A percentile compares a stretch with the other conserved stretches of the same genome.
These are phyloP conservation scores for Eupeodes latifasciatus DNA, from an alignment of 2,888 invertebrate genomes.

Conservation along the genomic window DNA sequence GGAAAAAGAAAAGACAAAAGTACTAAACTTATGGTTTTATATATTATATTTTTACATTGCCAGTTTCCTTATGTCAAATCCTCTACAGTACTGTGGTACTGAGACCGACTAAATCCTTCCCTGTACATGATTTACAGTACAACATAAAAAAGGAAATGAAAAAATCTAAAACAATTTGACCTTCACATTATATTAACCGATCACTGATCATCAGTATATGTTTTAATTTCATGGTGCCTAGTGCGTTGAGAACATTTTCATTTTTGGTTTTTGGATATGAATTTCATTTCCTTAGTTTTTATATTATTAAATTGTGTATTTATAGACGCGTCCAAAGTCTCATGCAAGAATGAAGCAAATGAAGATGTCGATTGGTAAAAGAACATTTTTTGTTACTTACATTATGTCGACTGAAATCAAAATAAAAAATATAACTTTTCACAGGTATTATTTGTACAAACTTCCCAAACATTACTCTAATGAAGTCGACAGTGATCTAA, in stretches of 20 bases:
- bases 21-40: too few species aligned
- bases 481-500: conserved; percentile 81
- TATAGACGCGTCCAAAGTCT: conserved; percentile 77
- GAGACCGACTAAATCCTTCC: background rate
- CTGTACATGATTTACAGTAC: background rate
- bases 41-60: too few species aligned
- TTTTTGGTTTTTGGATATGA: background rate
- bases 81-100: too few species aligned
- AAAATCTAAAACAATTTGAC: conserved; percentile 3
- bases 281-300: background rate
- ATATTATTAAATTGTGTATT: conserved; percentile 2
- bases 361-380: conserved; percentile 58
- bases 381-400: background rate
- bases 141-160: background rate
- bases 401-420: background rate
- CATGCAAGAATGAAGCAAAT: conserved; percentile 77
- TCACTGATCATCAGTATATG: conserved; percentile 8
- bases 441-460: conserved; percentile 94
- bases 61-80: too few species aligned
- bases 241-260: background rate
- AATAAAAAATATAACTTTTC: conserved; percentile 52
- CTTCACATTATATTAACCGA: background rate
- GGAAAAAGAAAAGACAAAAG: too few species aligned
- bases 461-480: conserved; percentile 87
- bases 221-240: background rate